These are phyloP conservation scores for Tarsius wallacei DNA, from an alignment of 2,797 vertebrate genomes.

Conservation along the genomic window DNA sequence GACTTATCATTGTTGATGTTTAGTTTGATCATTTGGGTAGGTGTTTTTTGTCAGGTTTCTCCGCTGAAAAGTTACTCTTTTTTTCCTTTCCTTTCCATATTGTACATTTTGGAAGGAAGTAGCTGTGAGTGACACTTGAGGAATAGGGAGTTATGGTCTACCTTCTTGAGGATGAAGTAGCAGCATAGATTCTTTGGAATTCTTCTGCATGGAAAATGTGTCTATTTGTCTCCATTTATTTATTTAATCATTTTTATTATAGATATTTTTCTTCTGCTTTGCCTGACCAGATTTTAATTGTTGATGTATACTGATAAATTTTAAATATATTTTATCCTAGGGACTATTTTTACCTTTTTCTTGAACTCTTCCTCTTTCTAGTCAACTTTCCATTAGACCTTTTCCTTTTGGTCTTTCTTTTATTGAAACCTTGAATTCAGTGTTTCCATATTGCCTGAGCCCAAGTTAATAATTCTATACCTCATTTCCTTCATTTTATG, in stretches of 20 bases:
- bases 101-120: not conserved
- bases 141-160: not conserved
- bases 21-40: not conserved
- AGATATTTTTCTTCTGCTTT: slow-evolving; percentile 47
- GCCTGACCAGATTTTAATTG: not conserved
- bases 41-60: not conserved
- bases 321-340: not conserved
- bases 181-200: not conserved
- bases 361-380: not conserved
- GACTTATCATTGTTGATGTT: not conserved
- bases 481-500: slow-evolving; percentile 25
- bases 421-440: not conserved
- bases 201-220: not conserved
- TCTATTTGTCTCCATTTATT: not conserved
- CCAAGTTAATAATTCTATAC: not conserved
- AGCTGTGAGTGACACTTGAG: not conserved
- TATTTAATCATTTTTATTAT: not conserved
- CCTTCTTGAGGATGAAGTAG: not conserved
- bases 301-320: not conserved
- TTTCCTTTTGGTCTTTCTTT: not conserved
- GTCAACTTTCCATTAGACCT: not conserved
- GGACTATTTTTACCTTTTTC: not conserved
- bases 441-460: not conserved
- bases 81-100: not conserved
- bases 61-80: not conserved